A percentile compares a stretch with the other conserved stretches of the same genome.
Conservation (phyloP, 2,797 vertebrate species). For the Cyclopterus lumpus region DNA sequence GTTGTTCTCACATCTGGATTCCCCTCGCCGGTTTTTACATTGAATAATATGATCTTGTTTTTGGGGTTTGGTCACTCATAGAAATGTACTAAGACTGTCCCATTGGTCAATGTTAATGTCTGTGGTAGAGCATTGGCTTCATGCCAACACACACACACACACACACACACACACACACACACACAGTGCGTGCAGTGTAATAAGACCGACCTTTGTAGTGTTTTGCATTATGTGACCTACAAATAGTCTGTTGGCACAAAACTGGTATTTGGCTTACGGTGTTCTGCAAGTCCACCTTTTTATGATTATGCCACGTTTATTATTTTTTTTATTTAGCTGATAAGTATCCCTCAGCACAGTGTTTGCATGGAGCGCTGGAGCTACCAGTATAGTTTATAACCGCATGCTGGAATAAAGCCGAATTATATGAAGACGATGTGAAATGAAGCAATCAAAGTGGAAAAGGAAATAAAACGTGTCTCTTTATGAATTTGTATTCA, state of each 20-base stretch:
- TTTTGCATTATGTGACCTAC: not conserved
- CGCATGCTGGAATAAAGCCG: too few relatives aligned
- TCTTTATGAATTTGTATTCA: too few relatives aligned
- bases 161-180: too few relatives aligned
- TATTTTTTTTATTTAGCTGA: not conserved
- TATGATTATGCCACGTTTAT: not conserved
- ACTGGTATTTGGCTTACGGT: too few relatives aligned
- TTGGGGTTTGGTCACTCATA: not conserved
- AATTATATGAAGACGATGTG: too few relatives aligned
- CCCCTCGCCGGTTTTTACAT: not conserved
- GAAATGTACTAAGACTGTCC: not conserved
- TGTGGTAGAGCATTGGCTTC: not conserved
- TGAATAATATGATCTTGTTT: not conserved
- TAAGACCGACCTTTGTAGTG: not conserved
- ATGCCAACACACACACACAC: not conserved
- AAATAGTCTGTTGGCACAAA: too few relatives aligned
- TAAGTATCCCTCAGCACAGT: not conserved
- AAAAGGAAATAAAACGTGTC: too few relatives aligned
- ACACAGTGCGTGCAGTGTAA: not conserved
- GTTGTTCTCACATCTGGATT: constrained; percentile 4
- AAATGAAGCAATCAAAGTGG: too few relatives aligned
- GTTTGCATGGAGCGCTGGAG: not conserved
- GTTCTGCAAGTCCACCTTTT: too few relatives aligned
- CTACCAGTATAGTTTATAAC: not conserved
- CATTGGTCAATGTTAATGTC: not conserved